Evolutionary conservation across 1,140 invertebrate species (phyloP).

Genomic region (Drosophila miranda): DNA sequence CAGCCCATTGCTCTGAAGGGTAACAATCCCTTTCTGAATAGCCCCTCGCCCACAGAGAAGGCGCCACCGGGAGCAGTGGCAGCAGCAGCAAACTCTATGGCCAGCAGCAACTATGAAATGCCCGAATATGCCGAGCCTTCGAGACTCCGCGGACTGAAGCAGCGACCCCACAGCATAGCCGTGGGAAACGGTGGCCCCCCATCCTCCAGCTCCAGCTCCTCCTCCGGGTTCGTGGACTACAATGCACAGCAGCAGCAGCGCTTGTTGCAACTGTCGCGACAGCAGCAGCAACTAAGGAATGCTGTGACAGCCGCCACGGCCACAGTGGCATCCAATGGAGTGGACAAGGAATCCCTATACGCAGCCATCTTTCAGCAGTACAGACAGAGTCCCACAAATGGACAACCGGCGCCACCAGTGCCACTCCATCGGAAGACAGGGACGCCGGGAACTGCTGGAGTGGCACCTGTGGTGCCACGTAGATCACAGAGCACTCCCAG

Average conservation of each 20-base stretch:
- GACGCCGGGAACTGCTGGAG: conserved; percentile 14
- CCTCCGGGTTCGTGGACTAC: conserved; percentile 72
- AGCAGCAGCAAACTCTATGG: conserved; percentile 14
- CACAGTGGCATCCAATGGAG: conserved; percentile 19
- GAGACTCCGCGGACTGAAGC: conserved; percentile 67
- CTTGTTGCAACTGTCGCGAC: conserved; percentile 70
- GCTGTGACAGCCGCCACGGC: conserved; percentile 54
- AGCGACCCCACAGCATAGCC: conserved; percentile 77
- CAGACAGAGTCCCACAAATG: conserved; percentile 71
- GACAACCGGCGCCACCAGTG: conserved; percentile 49
- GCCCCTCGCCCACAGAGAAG: conserved; percentile 71
- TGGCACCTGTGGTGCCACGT: conserved; percentile 65
- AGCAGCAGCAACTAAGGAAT: conserved; percentile 74
- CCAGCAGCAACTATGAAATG: conserved; percentile 62
- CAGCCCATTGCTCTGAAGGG: conserved; percentile 75
- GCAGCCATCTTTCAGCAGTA: conserved; percentile 77
- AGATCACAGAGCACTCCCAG: conserved; percentile 78
- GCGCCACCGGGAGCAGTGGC: conserved; percentile 20
- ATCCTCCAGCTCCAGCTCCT: conserved; percentile 11
- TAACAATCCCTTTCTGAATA: conserved; percentile 78
- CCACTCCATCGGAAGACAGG: conserved; percentile 46
- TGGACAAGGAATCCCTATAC: conserved; percentile 72
- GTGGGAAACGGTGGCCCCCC: conserved; percentile 40
- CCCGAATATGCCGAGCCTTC: conserved; percentile 78
- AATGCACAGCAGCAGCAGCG: conserved; percentile 75